phyloP scores from a whole-genome alignment of 2,888 invertebrate species.

The Icerya purchasi region DNA sequence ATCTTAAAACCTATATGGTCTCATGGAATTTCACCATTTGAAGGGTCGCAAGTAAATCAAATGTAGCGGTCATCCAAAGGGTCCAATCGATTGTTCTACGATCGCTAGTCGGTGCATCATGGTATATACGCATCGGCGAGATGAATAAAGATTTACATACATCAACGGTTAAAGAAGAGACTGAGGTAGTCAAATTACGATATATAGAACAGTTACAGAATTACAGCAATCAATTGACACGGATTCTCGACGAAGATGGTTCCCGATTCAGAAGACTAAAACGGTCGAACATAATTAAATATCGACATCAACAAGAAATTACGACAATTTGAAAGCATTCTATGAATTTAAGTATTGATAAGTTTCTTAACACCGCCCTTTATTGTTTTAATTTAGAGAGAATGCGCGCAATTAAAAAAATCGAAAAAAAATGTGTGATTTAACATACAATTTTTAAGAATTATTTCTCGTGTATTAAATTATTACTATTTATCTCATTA shows the following conservation, averaged over 20 bases:
- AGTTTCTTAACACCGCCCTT: too few species aligned
- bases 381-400: too few species aligned
- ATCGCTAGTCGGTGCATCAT: neutral
- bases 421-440: too few species aligned
- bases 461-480: too few species aligned
- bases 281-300: neutral
- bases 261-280: neutral
- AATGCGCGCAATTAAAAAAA: too few species aligned
- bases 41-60: neutral
- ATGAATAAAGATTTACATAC: neutral
- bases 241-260: neutral
- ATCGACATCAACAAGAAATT: neutral
- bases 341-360: neutral
- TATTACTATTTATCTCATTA: too few species aligned
- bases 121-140: neutral
- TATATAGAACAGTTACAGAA: neutral
- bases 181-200: neutral
- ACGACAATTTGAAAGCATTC: neutral
- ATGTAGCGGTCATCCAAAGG: neutral
- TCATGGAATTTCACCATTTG: neutral
- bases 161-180: neutral
- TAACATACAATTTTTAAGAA: too few species aligned
- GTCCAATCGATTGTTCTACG: neutral
- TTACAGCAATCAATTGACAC: neutral
- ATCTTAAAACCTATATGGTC: neutral